Base-by-base conservation (phyloP, 2,797 vertebrate genomes). In the Aplochiton taeniatus region DNA sequence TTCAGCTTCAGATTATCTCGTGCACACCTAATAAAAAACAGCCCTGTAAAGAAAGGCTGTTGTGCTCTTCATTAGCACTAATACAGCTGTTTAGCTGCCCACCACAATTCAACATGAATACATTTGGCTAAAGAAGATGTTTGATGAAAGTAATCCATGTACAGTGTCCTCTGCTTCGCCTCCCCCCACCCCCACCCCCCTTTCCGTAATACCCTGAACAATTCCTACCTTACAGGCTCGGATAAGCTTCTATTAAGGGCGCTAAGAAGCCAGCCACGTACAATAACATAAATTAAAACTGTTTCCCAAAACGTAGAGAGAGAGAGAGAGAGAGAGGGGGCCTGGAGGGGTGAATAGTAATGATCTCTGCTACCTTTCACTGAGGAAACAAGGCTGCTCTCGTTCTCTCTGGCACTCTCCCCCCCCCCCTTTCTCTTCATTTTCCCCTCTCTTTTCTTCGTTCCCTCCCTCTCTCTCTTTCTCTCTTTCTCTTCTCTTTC, bases 221-320 rank as follows among this genome's bases (percentile, higher is more conserved):
- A 81, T 76, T 77, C 59, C 68, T 42, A 79, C 76, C 72, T 75
- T 68, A 59, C 65, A 63, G 72, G 70, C 44, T 66, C 59, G 67
- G 68, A 68, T 83, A 70, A 80, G 76, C 73, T 79, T 68, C 70
- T 50, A 65, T 83, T 74, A 79, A 64, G 60, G 65, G 68, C 56
- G 70, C 70, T 67, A 64, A 72, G 70, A 72, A n/a, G n/a, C 72
- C 66, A 11, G 18, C 46, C 52, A 50, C 52, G n/a, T n/a, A 69
- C 66, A 76, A 62, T 59, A 49, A 69, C 59, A 59, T 59, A 48
- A 66, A 70, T 74, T 59, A 65, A 70, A 68, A 70, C n/a, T 58
- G 20, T 46, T 18, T 31, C 41, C 16, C 56, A 20, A 58, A 54
- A 43, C 47, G 57, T 51, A 51, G 61, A 61, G 47, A 19, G 62